phyloP scores from a whole-genome alignment of 2,797 vertebrate genomes.

The Dromococcyx pavoninus region DNA sequence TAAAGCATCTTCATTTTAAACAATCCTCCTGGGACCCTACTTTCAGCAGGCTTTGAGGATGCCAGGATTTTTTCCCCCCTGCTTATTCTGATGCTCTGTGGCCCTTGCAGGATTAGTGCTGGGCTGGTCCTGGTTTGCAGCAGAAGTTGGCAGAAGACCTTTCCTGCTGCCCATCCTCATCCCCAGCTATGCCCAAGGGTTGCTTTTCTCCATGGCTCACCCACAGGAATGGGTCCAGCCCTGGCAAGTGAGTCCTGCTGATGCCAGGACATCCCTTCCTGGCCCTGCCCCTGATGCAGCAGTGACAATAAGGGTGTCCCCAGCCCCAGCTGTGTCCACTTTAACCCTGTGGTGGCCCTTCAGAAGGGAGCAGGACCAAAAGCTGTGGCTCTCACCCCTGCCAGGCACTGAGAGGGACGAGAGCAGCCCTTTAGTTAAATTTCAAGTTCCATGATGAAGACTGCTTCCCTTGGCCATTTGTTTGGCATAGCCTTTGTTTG shows the following conservation, averaged over 20 bases:
- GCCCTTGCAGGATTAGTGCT: background rate
- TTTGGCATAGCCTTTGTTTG: background rate
- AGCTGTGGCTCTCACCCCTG: background rate
- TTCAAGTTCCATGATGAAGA: background rate
- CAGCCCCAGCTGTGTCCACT: fast-evolving
- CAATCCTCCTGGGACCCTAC: background rate
- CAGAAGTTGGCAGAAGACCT: background rate
- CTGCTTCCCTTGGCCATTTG: background rate
- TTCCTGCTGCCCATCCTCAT: background rate
- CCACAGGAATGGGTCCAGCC: background rate
- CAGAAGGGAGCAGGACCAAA: background rate
- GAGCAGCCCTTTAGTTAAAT: background rate
- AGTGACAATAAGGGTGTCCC: background rate
- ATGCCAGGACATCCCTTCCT: background rate
- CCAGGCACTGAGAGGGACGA: background rate
- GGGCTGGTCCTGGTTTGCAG: background rate
- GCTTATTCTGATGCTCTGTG: background rate
- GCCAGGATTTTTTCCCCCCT: background rate
- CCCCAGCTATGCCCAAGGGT: background rate
- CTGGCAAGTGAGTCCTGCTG: fast-evolving
- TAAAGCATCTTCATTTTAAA: background rate
- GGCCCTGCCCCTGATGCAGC: background rate
- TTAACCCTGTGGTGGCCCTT: background rate
- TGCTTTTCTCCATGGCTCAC: background rate
- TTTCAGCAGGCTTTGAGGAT: background rate